Conservation (phyloP, 1,140 invertebrate genomes). For the Proctacanthus coquilletti region DNA sequence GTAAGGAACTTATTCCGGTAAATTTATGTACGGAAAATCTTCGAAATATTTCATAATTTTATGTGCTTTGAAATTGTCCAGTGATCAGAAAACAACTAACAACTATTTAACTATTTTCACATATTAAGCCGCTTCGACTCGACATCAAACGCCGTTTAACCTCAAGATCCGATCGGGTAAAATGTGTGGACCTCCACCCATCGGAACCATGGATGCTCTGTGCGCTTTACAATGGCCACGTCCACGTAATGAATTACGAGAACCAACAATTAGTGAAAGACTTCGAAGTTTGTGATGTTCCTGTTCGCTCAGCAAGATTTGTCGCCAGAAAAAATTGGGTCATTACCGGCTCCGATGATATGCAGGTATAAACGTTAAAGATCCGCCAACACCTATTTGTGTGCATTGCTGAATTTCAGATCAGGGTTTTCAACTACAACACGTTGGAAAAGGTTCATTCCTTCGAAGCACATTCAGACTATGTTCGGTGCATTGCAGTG, state of each 20-base stretch:
- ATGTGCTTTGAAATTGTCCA: no score
- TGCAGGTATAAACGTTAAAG: slow-evolving; percentile 50
- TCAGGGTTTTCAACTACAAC: slow-evolving; percentile 97
- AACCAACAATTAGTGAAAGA: slow-evolving; percentile 47
- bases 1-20: no score
- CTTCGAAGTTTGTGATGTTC: slow-evolving; percentile 79
- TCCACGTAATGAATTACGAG: slow-evolving; percentile 99
- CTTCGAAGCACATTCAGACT: slow-evolving; percentile 98
- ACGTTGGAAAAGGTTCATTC: slow-evolving; percentile 89
- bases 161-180: slow-evolving; percentile 93
- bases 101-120: background rate
- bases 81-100: background rate
- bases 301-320: slow-evolving; percentile 90
- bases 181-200: slow-evolving; percentile 95
- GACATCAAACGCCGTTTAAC: slow-evolving; percentile 97
- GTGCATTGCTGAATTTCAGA: no score
- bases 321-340: slow-evolving; percentile 98
- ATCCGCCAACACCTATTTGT: no score
- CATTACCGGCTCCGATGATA: slow-evolving; percentile 92
- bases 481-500: slow-evolving; percentile 88
- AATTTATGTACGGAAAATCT: no score
- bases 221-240: slow-evolving; percentile 95
- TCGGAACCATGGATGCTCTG: slow-evolving; percentile 97
- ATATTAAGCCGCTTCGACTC: slow-evolving; percentile 66
- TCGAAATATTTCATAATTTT: no score